Evolutionary conservation across 2,888 invertebrate genomes (phyloP), one percentile per base, ranked within the genome.

Genomic region (Rhingia campestris): DNA sequence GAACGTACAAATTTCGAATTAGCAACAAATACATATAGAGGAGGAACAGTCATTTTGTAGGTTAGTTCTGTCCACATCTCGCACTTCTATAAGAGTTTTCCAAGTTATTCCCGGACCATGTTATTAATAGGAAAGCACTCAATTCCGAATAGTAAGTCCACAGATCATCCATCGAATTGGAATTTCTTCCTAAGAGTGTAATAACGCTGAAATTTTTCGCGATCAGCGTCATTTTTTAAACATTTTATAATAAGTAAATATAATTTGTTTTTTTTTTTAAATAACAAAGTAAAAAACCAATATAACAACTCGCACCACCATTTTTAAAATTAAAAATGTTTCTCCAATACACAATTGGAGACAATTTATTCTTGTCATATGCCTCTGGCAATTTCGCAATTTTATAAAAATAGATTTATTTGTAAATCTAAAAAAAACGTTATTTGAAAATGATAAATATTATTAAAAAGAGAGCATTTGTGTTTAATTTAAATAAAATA

Each of bases 251-350:
- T 33, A 9, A 14, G 9, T 32, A 47, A 32, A 12, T 9, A 33
- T 4, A 43, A 7, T 9, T 12, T 10, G 41, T 22, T n/a, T 9
- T 41, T 41, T 33, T 59, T 43, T 43, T 41, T 12, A 61, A 47
- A n/a, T n/a, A n/a, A n/a, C n/a, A n/a, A n/a, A n/a, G n/a, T n/a
- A n/a, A 12, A 45, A 12, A 45, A 12, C 12, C 6, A 12, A 45
- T 6, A 43, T 5, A 3, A 4, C n/a, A 5, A 12, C n/a, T 45
- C 5, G n/a, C 33, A 30, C 37, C 51, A 51, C 14, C 22, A 64
- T 39, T 32, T 41, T 43, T 14, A n/a, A 45, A 35, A 33, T 14
- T 32, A 89, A 89, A 22, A 22, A 22, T 22, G 22, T 22, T 22
- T 22, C 39, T 64, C 10, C 9, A 47, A 66, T 12, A 64, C 39